Percentiles rank a stretch among this genome's conserved stretches.
Conservation (phyloP, 2,888 invertebrate genomes). For the Yponomeuta sedellus region DNA sequence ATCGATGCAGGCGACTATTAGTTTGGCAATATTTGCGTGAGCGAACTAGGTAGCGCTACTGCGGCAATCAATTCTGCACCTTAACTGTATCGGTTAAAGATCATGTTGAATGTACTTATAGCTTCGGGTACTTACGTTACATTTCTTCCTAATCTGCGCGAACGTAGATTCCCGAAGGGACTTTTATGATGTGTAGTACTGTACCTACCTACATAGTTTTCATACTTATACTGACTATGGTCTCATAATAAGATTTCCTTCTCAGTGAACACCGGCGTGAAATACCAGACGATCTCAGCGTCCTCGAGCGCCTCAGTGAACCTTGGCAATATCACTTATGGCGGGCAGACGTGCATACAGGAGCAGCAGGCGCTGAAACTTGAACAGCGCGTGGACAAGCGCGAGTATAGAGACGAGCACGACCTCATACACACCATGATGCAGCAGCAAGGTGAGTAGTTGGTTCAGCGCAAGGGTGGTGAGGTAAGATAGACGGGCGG, state of each 20-base stretch:
- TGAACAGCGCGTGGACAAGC: conserved; percentile 53
- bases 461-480: conserved; percentile 13
- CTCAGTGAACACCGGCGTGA: conserved; percentile 66
- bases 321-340: conserved; percentile 61
- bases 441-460: conserved; percentile 61
- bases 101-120: no score
- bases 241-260: not conserved
- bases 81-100: no score
- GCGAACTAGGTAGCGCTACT: no score
- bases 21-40: no score
- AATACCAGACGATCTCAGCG: conserved; percentile 69
- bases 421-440: conserved; percentile 75
- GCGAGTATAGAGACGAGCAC: conserved; percentile 68
- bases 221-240: no score
- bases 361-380: conserved; percentile 54
- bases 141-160: no score
- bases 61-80: no score
- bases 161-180: no score
- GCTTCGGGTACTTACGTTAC: no score
- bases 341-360: conserved; percentile 56
- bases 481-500: conserved; percentile 42
- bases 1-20: no score
- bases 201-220: no score
- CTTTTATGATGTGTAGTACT: no score
- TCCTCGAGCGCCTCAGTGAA: conserved; percentile 62